These are phyloP conservation scores for Linnaemya tessellans DNA, from an alignment of 2,888 invertebrate genomes.

Conservation along the genomic window DNA sequence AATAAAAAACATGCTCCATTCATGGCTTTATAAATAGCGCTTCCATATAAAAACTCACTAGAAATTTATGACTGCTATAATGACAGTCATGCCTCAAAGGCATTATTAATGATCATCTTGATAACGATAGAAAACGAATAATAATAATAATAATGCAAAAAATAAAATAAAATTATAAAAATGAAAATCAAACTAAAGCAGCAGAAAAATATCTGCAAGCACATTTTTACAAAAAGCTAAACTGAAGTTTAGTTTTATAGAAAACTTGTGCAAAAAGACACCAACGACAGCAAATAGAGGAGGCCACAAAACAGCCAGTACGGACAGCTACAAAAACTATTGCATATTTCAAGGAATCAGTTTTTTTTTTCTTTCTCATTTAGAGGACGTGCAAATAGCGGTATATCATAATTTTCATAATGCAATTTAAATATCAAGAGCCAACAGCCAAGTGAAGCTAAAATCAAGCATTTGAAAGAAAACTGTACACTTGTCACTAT, in stretches of 20 bases:
- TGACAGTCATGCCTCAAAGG: constrained; percentile 70
- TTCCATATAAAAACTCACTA: constrained; percentile 4
- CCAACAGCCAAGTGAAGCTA: background rate
- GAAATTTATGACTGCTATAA: constrained; percentile 68
- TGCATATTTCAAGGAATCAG: constrained; percentile 42
- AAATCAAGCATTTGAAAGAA: constrained; percentile 8
- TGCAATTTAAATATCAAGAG: constrained; percentile 34
- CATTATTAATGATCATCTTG: constrained; percentile 72
- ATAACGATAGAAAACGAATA: constrained; percentile 44
- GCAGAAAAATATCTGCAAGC: constrained; percentile 17
- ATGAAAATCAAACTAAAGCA: constrained; percentile 7
- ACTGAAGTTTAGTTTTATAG: constrained; percentile 49
- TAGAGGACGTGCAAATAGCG: constrained; percentile 4
- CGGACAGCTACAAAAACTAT: background rate
- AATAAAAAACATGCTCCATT: background rate
- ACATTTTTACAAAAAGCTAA: constrained; percentile 1
- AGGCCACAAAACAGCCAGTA: background rate
- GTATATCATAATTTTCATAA: constrained; percentile 32
- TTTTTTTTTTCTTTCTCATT: background rate
- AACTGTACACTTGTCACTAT: constrained; percentile 45
- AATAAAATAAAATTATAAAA: constrained; percentile 27
- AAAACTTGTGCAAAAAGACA: constrained; percentile 50
- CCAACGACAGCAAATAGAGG: constrained; percentile 34
- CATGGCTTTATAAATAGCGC: constrained; percentile 32
- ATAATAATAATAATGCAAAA: constrained; percentile 5